Base-by-base conservation (phyloP, 1,140 invertebrate species). In the Micrasema minimum region DNA sequence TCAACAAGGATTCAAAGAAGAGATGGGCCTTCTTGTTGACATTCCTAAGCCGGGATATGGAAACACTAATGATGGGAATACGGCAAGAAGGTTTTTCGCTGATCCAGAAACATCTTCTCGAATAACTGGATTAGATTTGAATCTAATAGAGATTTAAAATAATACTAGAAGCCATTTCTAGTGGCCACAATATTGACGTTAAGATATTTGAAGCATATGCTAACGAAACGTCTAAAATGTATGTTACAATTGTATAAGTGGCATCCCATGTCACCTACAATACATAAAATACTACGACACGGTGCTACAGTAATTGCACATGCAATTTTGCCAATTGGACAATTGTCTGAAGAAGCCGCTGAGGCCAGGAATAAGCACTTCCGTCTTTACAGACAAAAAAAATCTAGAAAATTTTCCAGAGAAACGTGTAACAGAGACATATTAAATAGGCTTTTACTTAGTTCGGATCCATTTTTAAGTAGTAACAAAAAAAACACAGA, bases 251-350 rank as follows among this genome's bases (percentile, higher is more conserved):
- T 71, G 11, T 80, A 80, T 77, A 12, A 48, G 5, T 80, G 77
- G 77, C 78, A 77, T 71, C 65, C 66, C 12, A 80, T 81, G 77
- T 76, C 78, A 38, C 64, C 77, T 23, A 72, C 75, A n/a, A 61
- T 81, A 5, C 80, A 82, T 46, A 80, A 79, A 77, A 61, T 79
- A 38, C 61, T 81, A 11, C 76, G 77, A 14, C 80, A 83, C 74
- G 80, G 80, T 10, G 14, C 70, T 31, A 50, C 69, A n/a, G 43
- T 78, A 18, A 78, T 78, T 31, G 23, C 26, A 31, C 26, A 31
- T 31, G 26, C 26, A 31, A 31, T 31, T 7, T 31, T 31, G 7
- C 26, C 26, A 77, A 55, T 66, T 76, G 76, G 78, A 16, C 72
- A 75, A 50, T 50, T 79, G 14, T 77, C 76, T 0, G 74, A 75